Evolutionary conservation across 1,140 invertebrate species (phyloP), one percentile per base, ranked within the genome.

Genomic region (Aplysia californica): DNA sequence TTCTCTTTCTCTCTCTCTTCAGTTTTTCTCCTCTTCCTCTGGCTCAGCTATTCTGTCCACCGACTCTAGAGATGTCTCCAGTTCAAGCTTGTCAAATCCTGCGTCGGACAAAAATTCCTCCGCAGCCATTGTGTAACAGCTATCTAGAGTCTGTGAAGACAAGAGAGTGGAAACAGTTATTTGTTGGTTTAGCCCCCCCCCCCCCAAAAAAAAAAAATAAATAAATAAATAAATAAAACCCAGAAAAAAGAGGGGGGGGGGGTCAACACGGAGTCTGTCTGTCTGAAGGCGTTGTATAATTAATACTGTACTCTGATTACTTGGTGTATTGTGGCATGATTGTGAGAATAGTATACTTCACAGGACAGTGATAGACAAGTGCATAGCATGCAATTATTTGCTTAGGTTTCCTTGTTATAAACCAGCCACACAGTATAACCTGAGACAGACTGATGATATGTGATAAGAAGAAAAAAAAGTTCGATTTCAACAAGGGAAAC

Each of bases 41-140:
- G 4, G 36, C 33, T 68, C 33, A 38, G 35, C 58, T 26, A 69
- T 56, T 76, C 31, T 68, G 36, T 76, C 66, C 64, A 61, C 55
- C 10, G 44, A 58, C 41, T 72, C 68, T 35, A 15, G 23, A n/a
- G 44, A 66, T 66, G 3, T 65, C 36, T 78, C 71, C 36, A 75
- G 4, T 1, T 75, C 72, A 3, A 75, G 61, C 31, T 50, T 66
- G 1, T 44, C 39, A 66, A 75, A 75, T 15, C 56, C 66, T 56
- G 38, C 61, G 31, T 74, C 66, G 21, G 50, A 61, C 21, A 65
- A 15, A 31, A 68, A 70, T 64, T 74, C 71, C n/a, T 70, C 72
- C 3, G 55, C 31, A 38, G 33, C 56, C 64, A 61, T 64, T 41
- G 33, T 69, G n/a, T 73, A 58, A 2, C 41, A 65, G n/a, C 71